Conservation (phyloP, 2,888 invertebrate species). For the Baccha elongata region DNA sequence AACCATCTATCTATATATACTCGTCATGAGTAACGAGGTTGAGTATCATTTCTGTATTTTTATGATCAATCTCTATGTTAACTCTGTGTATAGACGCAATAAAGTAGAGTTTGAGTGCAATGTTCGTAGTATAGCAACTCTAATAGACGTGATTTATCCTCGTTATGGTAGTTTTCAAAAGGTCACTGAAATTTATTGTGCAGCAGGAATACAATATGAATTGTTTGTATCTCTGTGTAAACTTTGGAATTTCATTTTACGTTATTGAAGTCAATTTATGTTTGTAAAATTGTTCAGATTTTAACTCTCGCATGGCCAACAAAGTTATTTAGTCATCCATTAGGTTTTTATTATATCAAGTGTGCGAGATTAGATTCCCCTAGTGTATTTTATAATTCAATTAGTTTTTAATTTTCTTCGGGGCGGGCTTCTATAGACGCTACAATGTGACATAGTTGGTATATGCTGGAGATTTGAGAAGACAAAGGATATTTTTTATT, state of each 20-base stretch:
- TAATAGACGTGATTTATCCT: slow-evolving; percentile 62
- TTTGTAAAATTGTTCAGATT: slow-evolving; percentile 9
- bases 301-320: not conserved
- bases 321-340: slow-evolving; percentile 14
- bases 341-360: slow-evolving; percentile 1
- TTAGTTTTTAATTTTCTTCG: slow-evolving; percentile 15
- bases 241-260: slow-evolving; percentile 9
- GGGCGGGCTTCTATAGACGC: too few relatives aligned
- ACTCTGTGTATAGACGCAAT: slow-evolving; percentile 24
- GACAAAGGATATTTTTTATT: not conserved
- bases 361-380: slow-evolving; percentile 6
- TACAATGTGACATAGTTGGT: too few relatives aligned
- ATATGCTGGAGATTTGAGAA: not conserved
- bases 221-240: not conserved
- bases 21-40: not conserved
- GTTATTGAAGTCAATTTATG: not conserved
- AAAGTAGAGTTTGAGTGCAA: slow-evolving; percentile 33
- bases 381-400: not conserved
- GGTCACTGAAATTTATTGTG: slow-evolving; percentile 42
- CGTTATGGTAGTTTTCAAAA: slow-evolving; percentile 30
- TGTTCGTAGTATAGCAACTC: slow-evolving; percentile 14
- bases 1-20: not conserved
- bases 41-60: slow-evolving; percentile 17
- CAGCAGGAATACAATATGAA: not conserved
- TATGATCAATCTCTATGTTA: slow-evolving; percentile 43